These are phyloP conservation scores for Leptinotarsa lineolata DNA, from an alignment of 1,140 invertebrate species.

Conservation along the genomic window DNA sequence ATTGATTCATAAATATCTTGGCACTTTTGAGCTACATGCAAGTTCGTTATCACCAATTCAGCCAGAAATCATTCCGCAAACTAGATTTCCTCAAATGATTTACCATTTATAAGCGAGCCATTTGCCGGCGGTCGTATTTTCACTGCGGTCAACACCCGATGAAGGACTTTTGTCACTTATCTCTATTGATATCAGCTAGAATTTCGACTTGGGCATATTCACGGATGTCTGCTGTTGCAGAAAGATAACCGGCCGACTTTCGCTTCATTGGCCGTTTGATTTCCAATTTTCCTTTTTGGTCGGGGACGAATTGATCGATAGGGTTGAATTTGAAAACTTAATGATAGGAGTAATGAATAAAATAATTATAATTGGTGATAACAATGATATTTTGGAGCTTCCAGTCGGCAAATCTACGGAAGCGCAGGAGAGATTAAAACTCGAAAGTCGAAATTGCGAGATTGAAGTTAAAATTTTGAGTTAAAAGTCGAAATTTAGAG, in stretches of 20 bases:
- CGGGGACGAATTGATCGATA: background rate
- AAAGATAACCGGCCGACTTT: background rate
- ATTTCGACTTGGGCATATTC: slow-evolving; percentile 8
- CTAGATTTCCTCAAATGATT: background rate
- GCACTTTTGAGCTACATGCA: too few species aligned
- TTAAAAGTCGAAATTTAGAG: too few species aligned
- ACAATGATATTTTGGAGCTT: too few species aligned
- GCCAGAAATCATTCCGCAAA: slow-evolving; percentile 2
- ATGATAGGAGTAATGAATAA: too few species aligned
- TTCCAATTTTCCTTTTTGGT: background rate
- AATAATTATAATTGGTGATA: too few species aligned
- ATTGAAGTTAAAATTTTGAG: too few species aligned
- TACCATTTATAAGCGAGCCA: background rate
- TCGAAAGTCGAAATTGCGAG: too few species aligned
- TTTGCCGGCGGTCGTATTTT: background rate
- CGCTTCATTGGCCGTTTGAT: slow-evolving; percentile 3
- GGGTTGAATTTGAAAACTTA: too few species aligned
- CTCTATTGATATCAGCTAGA: background rate
- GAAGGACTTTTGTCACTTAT: background rate
- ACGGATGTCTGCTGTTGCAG: slow-evolving; percentile 7
- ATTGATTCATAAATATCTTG: slow-evolving; percentile 1
- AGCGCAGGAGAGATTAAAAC: too few species aligned
- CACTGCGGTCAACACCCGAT: background rate
- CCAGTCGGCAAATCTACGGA: too few species aligned
- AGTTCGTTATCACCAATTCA: background rate